Conservation (phyloP, 2,797 vertebrate genomes). For the Gadopsis marmoratus region DNA sequence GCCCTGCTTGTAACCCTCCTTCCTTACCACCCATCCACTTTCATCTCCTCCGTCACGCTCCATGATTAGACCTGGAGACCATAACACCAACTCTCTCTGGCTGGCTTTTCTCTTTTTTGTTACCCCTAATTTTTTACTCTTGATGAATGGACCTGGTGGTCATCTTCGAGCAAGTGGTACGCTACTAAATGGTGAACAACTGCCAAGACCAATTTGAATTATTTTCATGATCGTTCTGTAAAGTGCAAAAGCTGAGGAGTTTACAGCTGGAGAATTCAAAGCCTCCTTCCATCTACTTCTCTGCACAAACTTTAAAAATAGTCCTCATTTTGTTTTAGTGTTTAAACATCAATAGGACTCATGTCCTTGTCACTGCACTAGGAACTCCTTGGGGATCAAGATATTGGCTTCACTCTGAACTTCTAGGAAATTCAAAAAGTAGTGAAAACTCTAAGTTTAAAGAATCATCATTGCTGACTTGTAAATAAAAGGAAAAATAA, state of each 20-base stretch:
- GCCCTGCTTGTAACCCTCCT: slow-evolving; percentile 9
- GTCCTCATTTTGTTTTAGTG: not conserved
- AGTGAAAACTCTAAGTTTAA: not conserved
- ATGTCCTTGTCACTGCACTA: not conserved
- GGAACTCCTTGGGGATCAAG: not conserved
- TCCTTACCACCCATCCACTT: slow-evolving; percentile 25
- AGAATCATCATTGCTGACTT: not conserved
- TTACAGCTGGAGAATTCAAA: not conserved
- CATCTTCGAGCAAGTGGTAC: not conserved
- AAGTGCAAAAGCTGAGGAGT: not conserved
- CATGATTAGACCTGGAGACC: slow-evolving; percentile 39
- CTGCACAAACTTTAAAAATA: not conserved
- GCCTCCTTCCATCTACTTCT: not conserved
- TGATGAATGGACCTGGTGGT: not conserved
- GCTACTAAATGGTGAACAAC: slow-evolving; percentile 1
- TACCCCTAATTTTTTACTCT: not conserved
- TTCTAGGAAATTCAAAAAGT: no score
- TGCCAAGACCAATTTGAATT: not conserved
- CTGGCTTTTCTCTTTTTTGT: slow-evolving; percentile 4
- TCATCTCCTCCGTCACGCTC: slow-evolving; percentile 45
- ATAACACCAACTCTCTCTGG: slow-evolving; percentile 24
- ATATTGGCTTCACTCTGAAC: not conserved
- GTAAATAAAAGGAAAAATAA: not conserved
- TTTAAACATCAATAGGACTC: not conserved
- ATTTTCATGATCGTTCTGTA: not conserved